Evolutionary conservation across 2,113 vertebrate species (phyloP).

Genomic region (Petromus typicus): DNA sequence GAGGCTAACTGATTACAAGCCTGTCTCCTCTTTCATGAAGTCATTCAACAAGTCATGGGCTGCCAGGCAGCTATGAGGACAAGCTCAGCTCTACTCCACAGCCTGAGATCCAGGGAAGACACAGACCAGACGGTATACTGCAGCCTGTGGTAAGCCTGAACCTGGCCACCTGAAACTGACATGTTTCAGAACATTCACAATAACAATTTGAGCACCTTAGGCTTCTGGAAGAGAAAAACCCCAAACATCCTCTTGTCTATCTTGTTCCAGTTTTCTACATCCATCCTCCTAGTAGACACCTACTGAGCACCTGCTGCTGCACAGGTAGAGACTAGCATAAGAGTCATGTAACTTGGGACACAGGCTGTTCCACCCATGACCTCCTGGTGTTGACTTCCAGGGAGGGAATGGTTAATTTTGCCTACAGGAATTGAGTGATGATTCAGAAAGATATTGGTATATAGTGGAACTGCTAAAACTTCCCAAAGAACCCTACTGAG

Average conservation of each 20-base stretch:
- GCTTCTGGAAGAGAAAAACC: not conserved
- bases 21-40: not conserved
- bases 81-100: not conserved
- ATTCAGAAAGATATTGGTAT: not conserved
- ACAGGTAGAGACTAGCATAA: not conserved
- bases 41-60: not conserved
- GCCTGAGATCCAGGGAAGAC: not conserved
- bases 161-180: not conserved
- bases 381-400: not conserved
- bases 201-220: not conserved
- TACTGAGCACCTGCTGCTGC: not conserved
- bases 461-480: not conserved
- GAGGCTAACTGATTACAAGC: not conserved
- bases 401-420: not conserved
- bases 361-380: not conserved
- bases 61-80: not conserved
- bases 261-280: not conserved
- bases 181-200: conserved; percentile 34
- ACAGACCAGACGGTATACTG: not conserved
- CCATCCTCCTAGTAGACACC: not conserved
- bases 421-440: not conserved
- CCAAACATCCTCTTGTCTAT: not conserved
- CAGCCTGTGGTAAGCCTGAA: not conserved
- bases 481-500: not conserved
- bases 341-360: no score